A percentile compares a stretch with the other conserved stretches of the same genome.
Conservation (phyloP, 2,888 invertebrate species). For the Hemithea aestivaria region DNA sequence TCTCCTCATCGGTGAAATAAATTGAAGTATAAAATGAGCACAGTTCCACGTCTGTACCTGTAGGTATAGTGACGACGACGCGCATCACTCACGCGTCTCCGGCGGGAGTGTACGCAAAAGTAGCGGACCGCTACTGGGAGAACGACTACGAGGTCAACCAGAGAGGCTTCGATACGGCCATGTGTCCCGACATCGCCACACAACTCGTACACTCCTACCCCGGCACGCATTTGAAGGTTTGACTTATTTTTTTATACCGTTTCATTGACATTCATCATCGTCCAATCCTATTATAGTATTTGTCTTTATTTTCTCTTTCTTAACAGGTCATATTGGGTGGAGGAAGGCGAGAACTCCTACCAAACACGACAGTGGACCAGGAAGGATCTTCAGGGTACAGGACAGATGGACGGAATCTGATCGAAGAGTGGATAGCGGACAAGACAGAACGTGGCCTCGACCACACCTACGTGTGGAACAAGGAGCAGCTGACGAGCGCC, state of each 20-base stretch:
- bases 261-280: slow-evolving; percentile 35
- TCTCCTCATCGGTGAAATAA: no score
- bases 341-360: slow-evolving; percentile 83
- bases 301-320: no score
- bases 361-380: slow-evolving; percentile 72
- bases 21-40: no score
- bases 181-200: slow-evolving; percentile 80
- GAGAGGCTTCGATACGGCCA: slow-evolving; percentile 48
- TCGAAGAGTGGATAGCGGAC: slow-evolving; percentile 81
- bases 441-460: slow-evolving; percentile 53
- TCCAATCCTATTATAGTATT: neutral
- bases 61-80: slow-evolving; percentile 86
- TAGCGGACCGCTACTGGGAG: slow-evolving; percentile 86
- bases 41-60: no score
- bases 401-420: slow-evolving; percentile 81
- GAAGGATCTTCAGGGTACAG: slow-evolving; percentile 66
- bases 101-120: slow-evolving; percentile 83
- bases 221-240: slow-evolving; percentile 82
- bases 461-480: slow-evolving; percentile 78
- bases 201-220: slow-evolving; percentile 82
- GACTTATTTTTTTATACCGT: neutral
- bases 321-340: slow-evolving; percentile 88
- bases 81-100: slow-evolving; percentile 89
- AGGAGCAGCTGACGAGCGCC: slow-evolving; percentile 70
- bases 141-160: slow-evolving; percentile 76